These are phyloP conservation scores for Cephus cinctus DNA, from an alignment of 1,140 invertebrate genomes.

Conservation along the genomic window DNA sequence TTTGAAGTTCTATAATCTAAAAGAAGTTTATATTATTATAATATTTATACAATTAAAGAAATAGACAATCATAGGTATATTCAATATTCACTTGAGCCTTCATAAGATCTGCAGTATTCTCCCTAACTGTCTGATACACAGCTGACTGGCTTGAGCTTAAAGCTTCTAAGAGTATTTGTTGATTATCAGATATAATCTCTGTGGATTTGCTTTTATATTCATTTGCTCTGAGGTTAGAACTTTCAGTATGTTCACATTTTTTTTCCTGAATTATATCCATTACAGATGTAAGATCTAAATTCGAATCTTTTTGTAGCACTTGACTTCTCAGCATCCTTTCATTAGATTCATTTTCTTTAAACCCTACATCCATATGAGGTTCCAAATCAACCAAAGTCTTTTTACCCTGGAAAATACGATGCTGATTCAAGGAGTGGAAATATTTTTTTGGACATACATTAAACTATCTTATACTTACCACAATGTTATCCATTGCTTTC, in stretches of 20 bases:
- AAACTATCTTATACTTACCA: conserved; percentile 56
- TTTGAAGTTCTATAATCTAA: conserved; percentile 60
- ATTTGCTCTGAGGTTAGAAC: conserved; percentile 16
- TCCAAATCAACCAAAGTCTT: not conserved
- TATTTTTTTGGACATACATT: too few relatives aligned
- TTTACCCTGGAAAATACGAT: too few relatives aligned
- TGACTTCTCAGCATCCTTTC: conserved; percentile 40
- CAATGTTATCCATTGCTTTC: conserved; percentile 43
- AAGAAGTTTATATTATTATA: conserved; percentile 21
- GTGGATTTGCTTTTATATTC: conserved; percentile 19
- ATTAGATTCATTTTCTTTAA: conserved; percentile 38
- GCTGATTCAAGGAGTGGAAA: too few relatives aligned
- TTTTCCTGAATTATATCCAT: conserved; percentile 51
- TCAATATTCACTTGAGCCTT: conserved; percentile 47
- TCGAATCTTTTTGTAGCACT: conserved; percentile 42
- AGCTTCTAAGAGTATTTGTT: conserved; percentile 50
- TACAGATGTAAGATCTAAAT: conserved; percentile 63
- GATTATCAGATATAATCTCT: conserved; percentile 18
- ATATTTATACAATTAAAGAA: conserved; percentile 8
- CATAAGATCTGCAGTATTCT: conserved; percentile 44
- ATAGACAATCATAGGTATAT: conserved; percentile 4
- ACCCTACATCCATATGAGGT: not conserved
- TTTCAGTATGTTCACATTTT: conserved; percentile 34
- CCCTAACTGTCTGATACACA: conserved; percentile 53
- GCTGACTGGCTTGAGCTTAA: conserved; percentile 55